Evolutionary conservation across 23 tunicate species (phyloP).

Genomic region (Ascidia mentula): DNA sequence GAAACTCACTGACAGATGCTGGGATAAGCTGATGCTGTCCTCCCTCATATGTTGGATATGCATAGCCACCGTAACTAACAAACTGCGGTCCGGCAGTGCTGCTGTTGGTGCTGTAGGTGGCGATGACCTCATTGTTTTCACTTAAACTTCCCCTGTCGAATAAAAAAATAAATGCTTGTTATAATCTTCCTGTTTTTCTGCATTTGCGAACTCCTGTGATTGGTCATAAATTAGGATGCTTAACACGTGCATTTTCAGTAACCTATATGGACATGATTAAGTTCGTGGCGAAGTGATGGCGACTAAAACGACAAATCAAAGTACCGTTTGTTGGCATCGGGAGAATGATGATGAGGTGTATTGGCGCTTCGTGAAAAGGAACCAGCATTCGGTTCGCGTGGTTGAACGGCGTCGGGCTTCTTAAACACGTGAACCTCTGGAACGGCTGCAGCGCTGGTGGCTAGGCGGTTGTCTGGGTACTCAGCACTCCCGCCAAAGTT

Average conservation of each 20-base stretch:
- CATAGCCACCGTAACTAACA: not conserved
- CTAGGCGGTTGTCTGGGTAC: not conserved
- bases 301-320: too few relatives aligned
- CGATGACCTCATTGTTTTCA: not conserved
- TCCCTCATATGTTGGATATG: not conserved
- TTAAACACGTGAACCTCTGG: conserved; percentile 21
- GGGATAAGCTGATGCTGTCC: not conserved
- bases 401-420: conserved; percentile 26
- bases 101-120: not conserved
- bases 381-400: not conserved
- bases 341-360: not conserved
- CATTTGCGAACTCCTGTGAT: too few relatives aligned
- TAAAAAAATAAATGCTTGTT: too few relatives aligned
- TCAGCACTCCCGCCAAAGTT: conserved; percentile 1
- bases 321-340: not conserved
- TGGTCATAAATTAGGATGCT: too few relatives aligned
- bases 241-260: too few relatives aligned
- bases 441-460: not conserved
- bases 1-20: not conserved
- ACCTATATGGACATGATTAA: too few relatives aligned
- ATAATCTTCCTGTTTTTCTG: too few relatives aligned
- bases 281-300: too few relatives aligned
- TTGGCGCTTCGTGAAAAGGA: not conserved
- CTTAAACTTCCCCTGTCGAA: not conserved
- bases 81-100: not conserved